These are phyloP conservation scores for Aphelinus atriplicis DNA, from an alignment of 1,140 invertebrate genomes.

Conservation along the genomic window DNA sequence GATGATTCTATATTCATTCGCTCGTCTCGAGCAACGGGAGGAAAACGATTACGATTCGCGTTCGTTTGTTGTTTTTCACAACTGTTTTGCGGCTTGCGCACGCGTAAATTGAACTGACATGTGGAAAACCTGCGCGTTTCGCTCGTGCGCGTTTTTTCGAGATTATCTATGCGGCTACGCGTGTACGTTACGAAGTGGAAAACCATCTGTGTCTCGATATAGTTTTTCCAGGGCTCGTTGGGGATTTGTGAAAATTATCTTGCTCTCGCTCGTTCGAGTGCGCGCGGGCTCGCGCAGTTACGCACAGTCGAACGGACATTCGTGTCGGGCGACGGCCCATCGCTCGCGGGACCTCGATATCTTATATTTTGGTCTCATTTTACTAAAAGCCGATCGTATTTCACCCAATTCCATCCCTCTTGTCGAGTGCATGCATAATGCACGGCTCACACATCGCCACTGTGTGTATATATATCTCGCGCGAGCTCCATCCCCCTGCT, in stretches of 20 bases:
- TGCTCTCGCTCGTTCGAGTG: too few relatives aligned
- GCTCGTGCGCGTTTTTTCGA: too few relatives aligned
- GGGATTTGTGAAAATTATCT: too few relatives aligned
- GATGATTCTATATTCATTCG: too few relatives aligned
- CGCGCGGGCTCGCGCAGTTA: not conserved
- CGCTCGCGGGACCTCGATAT: constrained; percentile 44
- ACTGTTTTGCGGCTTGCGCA: too few relatives aligned
- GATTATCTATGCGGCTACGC: too few relatives aligned
- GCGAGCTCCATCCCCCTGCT: constrained; percentile 2
- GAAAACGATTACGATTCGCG: too few relatives aligned
- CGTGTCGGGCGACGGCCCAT: constrained; percentile 45
- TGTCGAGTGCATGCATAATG: constrained; percentile 50
- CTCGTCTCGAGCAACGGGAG: too few relatives aligned
- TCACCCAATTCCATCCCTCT: constrained; percentile 54
- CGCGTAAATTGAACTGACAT: not conserved
- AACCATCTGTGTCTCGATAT: too few relatives aligned
- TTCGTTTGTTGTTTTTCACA: too few relatives aligned
- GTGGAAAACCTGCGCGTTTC: not conserved
- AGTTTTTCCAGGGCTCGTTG: too few relatives aligned
- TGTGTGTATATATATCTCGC: not conserved
- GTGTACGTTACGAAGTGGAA: too few relatives aligned
- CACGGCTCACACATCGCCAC: constrained; percentile 6
- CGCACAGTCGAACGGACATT: constrained; percentile 51
- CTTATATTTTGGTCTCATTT: constrained; percentile 62
- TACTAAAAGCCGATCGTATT: constrained; percentile 64